These are phyloP conservation scores for Drosophila funebris DNA, from an alignment of 1,140 invertebrate genomes.

Conservation along the genomic window DNA sequence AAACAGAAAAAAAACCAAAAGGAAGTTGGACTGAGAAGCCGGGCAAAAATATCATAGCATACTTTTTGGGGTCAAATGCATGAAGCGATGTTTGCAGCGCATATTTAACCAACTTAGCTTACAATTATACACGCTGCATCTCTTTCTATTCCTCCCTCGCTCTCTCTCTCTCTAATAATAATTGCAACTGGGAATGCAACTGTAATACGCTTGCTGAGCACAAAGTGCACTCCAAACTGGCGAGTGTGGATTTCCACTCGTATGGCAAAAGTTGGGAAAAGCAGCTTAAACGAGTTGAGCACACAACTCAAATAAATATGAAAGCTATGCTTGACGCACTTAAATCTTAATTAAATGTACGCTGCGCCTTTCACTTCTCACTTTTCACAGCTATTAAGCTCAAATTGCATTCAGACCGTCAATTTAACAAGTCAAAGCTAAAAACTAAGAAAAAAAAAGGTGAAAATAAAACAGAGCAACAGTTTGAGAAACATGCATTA, in stretches of 20 bases:
- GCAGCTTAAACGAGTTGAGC: conserved; percentile 40
- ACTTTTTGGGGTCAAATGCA: conserved; percentile 40
- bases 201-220: conserved; percentile 63
- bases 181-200: conserved; percentile 17
- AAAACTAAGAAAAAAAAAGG: neutral
- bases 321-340: conserved; percentile 14
- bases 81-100: conserved; percentile 8
- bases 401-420: conserved; percentile 9
- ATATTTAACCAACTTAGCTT: conserved; percentile 33
- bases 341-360: conserved; percentile 31
- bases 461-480: too few species aligned
- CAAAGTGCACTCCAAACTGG: conserved; percentile 39
- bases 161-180: neutral
- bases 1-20: too few species aligned
- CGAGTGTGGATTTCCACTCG: conserved; percentile 17
- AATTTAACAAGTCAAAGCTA: conserved; percentile 13
- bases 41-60: conserved; percentile 28
- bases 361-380: neutral
- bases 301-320: conserved; percentile 33
- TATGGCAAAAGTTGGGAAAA: conserved; percentile 20
- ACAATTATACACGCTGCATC: conserved; percentile 44
- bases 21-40: neutral
- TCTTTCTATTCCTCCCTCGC: neutral
- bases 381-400: conserved; percentile 13
- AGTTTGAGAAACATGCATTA: conserved; percentile 56